These are phyloP conservation scores for Sphaerophoria taeniata DNA, from an alignment of 2,888 invertebrate genomes.

Conservation along the genomic window DNA sequence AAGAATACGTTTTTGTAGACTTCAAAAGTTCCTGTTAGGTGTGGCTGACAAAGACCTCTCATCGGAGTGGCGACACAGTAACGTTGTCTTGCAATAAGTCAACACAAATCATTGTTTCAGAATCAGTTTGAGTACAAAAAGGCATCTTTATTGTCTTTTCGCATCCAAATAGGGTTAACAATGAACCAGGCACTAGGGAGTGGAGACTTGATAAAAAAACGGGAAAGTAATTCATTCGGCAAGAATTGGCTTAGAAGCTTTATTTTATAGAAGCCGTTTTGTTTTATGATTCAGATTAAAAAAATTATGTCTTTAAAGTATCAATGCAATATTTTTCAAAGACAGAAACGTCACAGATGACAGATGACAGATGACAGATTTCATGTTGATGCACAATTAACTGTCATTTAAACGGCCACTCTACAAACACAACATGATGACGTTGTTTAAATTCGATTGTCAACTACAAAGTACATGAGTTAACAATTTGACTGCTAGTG, in stretches of 20 bases:
- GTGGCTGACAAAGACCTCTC: slow-evolving; percentile 51
- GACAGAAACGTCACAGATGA: too few species aligned
- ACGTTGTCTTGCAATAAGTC: background rate
- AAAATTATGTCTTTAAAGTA: too few species aligned
- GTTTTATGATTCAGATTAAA: too few species aligned
- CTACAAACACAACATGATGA: too few species aligned
- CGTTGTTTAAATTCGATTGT: too few species aligned
- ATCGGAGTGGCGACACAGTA: slow-evolving; percentile 3
- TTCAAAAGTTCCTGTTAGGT: slow-evolving; percentile 61
- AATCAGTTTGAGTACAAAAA: slow-evolving; percentile 9
- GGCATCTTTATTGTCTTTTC: slow-evolving; percentile 62
- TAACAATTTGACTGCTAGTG: background rate
- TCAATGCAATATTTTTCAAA: too few species aligned
- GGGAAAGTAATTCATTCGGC: slow-evolving; percentile 35
- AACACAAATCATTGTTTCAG: slow-evolving; percentile 46
- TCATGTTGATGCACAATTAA: too few species aligned
- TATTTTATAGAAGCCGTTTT: too few species aligned
- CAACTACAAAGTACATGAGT: too few species aligned
- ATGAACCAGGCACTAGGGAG: slow-evolving; percentile 18
- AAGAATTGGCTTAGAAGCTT: too few species aligned
- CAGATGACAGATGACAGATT: too few species aligned
- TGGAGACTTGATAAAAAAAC: slow-evolving; percentile 8
- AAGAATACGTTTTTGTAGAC: slow-evolving; percentile 14
- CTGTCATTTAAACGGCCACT: too few species aligned
- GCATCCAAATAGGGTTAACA: slow-evolving; percentile 59